A percentile compares a stretch with the other conserved stretches of the same genome.
These are phyloP conservation scores for Cerastoderma edule DNA, from an alignment of 2,888 invertebrate species.

Conservation along the genomic window DNA sequence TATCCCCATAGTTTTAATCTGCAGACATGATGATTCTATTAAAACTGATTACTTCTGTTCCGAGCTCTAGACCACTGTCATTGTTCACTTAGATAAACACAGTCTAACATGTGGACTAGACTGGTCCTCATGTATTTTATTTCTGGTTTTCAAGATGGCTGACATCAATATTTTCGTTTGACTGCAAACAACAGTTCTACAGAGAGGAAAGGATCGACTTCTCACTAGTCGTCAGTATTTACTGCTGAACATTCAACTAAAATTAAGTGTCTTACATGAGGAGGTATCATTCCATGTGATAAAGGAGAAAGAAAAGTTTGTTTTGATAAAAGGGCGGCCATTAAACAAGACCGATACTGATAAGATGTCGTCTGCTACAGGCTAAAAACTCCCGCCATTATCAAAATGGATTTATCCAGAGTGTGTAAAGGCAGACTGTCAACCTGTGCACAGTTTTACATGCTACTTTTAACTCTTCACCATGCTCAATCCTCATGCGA, in stretches of 20 bases:
- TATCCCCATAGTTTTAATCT: constrained; percentile 22
- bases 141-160: constrained; percentile 52
- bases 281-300: too few relatives aligned
- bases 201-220: too few relatives aligned
- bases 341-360: too few relatives aligned
- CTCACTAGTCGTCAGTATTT: too few relatives aligned
- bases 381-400: constrained; percentile 27
- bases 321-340: too few relatives aligned
- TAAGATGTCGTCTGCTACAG: constrained; percentile 41
- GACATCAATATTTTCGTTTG: constrained; percentile 31
- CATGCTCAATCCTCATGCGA: too few relatives aligned
- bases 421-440: constrained; percentile 35
- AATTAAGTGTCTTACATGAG: too few relatives aligned
- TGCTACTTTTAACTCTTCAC: neutral
- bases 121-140: constrained; percentile 52
- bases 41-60: constrained; percentile 10
- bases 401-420: constrained; percentile 42
- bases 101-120: constrained; percentile 56
- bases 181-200: too few relatives aligned
- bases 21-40: constrained; percentile 12
- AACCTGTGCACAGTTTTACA: constrained; percentile 14
- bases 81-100: constrained; percentile 31
- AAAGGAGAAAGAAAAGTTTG: too few relatives aligned
- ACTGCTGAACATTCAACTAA: too few relatives aligned
- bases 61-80: constrained; percentile 17